A percentile compares a stretch with the other conserved stretches of the same genome.
Evolutionary conservation across 1,140 invertebrate species (phyloP).

Genomic region (Listronotus oregonensis): DNA sequence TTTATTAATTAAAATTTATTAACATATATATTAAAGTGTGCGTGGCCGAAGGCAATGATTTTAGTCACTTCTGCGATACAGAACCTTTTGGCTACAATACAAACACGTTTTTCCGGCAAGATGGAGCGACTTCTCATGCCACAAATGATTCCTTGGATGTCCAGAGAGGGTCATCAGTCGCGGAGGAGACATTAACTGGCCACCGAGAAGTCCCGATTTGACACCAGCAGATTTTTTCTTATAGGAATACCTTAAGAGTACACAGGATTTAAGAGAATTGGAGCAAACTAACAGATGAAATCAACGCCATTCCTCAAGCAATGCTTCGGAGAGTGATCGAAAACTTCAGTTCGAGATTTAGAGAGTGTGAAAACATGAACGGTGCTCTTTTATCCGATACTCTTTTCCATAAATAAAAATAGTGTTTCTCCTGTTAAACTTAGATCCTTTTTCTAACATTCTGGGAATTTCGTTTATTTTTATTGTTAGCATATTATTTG

Average conservation of each 20-base stretch:
- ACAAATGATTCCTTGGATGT: constrained; percentile 1
- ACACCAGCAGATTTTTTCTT: neutral
- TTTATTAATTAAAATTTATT: too few relatives aligned
- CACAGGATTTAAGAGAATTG: constrained; percentile 17
- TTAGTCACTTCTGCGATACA: too few relatives aligned
- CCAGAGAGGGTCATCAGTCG: constrained; percentile 1
- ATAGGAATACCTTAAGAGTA: constrained; percentile 7
- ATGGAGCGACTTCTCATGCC: constrained; percentile 1
- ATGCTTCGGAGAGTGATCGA: constrained; percentile 13
- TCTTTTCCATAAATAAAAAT: constrained; percentile 17
- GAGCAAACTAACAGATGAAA: constrained; percentile 14
- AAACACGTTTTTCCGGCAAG: constrained; percentile 6
- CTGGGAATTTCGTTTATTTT: too few relatives aligned
- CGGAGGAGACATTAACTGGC: constrained; percentile 4
- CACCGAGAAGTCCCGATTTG: too few relatives aligned
- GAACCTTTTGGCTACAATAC: neutral
- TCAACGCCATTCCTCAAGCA: constrained; percentile 13
- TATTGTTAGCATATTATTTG: too few relatives aligned
- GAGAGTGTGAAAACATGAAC: constrained; percentile 12
- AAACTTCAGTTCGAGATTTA: constrained; percentile 5
- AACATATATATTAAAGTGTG: too few relatives aligned
- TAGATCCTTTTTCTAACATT: too few relatives aligned
- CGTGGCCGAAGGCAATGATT: too few relatives aligned
- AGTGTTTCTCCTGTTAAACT: too few relatives aligned
- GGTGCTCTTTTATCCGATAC: constrained; percentile 13